These are phyloP conservation scores for Aplodontia rufa DNA, from an alignment of 2,113 vertebrate genomes.

Conservation along the genomic window DNA sequence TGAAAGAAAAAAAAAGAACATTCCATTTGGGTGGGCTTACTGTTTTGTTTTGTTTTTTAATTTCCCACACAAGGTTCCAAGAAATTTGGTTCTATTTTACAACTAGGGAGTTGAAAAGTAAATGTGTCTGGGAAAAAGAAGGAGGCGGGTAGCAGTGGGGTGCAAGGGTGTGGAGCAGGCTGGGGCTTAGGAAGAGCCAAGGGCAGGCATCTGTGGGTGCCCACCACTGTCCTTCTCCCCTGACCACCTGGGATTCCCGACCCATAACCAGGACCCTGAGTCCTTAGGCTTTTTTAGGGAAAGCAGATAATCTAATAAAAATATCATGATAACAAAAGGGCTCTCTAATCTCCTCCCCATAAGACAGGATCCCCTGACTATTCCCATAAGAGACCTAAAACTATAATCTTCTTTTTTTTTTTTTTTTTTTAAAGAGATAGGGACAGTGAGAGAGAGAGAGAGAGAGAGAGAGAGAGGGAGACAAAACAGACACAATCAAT, in stretches of 20 bases:
- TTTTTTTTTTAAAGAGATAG: too few relatives aligned
- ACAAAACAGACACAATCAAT: too few relatives aligned
- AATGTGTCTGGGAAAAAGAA: neutral
- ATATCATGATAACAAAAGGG: neutral
- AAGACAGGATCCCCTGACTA: neutral
- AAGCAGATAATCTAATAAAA: neutral
- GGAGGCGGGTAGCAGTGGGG: neutral
- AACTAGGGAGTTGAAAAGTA: slow-evolving; percentile 5
- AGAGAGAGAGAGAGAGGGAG: too few relatives aligned
- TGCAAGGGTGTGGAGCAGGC: neutral
- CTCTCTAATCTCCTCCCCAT: neutral
- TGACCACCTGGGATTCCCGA: too few relatives aligned
- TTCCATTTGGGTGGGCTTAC: slow-evolving; percentile 40
- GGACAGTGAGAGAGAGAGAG: too few relatives aligned
- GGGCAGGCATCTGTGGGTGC: neutral
- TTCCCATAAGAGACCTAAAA: neutral
- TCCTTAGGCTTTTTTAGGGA: neutral
- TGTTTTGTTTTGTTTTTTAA: slow-evolving; percentile 29
- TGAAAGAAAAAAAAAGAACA: neutral
- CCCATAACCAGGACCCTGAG: neutral
- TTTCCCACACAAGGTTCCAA: slow-evolving; percentile 60
- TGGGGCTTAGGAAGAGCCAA: neutral
- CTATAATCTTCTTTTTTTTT: neutral
- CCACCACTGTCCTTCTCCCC: neutral
- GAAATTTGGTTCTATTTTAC: slow-evolving; percentile 48